Evolutionary conservation across 2,113 vertebrate genomes (phyloP), one percentile per base, ranked within the genome.

Genomic region (Mirza zaza): DNA sequence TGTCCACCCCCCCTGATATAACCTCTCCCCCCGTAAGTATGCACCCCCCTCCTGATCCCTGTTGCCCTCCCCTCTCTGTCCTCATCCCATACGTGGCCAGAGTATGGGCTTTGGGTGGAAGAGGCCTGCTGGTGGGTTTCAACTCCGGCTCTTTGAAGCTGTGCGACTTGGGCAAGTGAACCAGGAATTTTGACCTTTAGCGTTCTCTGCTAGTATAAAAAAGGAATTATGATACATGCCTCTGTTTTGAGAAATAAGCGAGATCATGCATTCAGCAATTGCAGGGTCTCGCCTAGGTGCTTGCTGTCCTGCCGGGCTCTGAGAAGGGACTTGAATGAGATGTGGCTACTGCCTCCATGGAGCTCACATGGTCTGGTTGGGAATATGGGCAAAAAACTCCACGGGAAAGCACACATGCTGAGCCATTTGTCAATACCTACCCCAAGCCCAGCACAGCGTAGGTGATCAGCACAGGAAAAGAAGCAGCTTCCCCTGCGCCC

Each of bases 1-100:
- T 99, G 99, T 99, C 99, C 80, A 99, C 99, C 92, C 99, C 99
- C 96, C 99, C 99, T 97, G 99, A 99, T 98, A 99, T 99, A 99
- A 99, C 99, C 96, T 99, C 99, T 98, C 99, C 99, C 95, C 99
- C 99, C 15, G 99, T 99, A 98, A 99, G 99, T 99, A 97, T 88
- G 11, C 67, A 13, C 13, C 8, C 27, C 14, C 39, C 93, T 79
- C 67, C 67, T 10, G 34, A 80, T 5, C 59, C 14, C 11, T 65
- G 8, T 4, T 3, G 27, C 3, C 42, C 2, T 48, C 15, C 17
- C n/a, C 2, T 80, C 14, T 68, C 45, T 88, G 82, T 57, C 18
- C 36, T 67, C 11, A 0, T 2, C 29, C 10, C 0, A 34, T 29
- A 6, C 11, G 48, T 11, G 57, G 39, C 34, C 34, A 55, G 63